Evolutionary conservation across 2,888 invertebrate species (phyloP).

Genomic region (Coelinius sp.): DNA sequence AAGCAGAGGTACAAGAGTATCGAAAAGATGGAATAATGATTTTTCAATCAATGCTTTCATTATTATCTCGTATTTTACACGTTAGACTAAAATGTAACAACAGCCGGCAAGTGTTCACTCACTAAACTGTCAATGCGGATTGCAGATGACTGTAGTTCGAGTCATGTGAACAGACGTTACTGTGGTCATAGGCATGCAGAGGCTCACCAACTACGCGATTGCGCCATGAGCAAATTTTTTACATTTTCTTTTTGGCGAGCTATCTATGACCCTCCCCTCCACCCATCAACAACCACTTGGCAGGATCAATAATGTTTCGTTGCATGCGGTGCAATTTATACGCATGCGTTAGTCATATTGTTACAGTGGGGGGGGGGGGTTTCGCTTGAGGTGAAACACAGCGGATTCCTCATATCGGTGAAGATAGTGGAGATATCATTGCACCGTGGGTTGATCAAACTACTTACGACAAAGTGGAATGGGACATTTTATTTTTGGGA

Average conservation of each 20-base stretch:
- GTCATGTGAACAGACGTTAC: neutral
- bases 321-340: conserved; percentile 35
- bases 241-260: neutral
- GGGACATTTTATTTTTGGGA: neutral
- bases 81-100: neutral
- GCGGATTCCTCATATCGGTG: no score
- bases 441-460: neutral
- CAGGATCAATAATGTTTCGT: conserved; percentile 27
- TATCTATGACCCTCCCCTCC: no score
- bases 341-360: neutral
- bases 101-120: conserved; percentile 38
- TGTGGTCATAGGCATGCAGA: conserved; percentile 31
- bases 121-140: conserved; percentile 46
- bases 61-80: neutral
- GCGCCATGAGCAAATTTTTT: neutral
- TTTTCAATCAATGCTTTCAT: neutral
- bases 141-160: neutral
- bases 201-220: neutral
- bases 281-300: neutral
- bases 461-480: neutral
- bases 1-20: neutral
- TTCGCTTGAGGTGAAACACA: neutral
- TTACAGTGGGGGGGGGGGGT: neutral
- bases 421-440: neutral
- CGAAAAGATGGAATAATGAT: neutral